Percentiles rank a stretch among this genome's conserved stretches.
phyloP scores from a whole-genome alignment of 2,888 invertebrate species.

The Anagyrus pseudococci region DNA sequence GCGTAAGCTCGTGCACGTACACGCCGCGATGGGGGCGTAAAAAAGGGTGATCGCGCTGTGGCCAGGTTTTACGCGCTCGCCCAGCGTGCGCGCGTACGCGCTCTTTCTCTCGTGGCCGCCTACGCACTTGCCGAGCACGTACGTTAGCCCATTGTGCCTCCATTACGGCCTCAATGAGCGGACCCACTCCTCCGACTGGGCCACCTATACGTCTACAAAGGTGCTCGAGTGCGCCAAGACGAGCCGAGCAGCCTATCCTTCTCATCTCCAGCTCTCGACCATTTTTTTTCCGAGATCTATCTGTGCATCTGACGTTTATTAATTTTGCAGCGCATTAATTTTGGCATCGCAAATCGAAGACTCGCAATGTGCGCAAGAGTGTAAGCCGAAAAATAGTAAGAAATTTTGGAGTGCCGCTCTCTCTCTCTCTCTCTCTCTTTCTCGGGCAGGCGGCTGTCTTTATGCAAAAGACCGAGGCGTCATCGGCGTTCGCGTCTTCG shows the following conservation, averaged over 20 bases:
- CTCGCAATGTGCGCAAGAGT: too few species aligned
- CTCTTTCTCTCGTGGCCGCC: neutral
- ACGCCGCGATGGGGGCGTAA: too few species aligned
- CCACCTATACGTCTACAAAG: neutral
- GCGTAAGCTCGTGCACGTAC: too few species aligned
- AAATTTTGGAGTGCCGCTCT: too few species aligned
- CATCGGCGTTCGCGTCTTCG: too few species aligned
- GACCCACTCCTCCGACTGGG: constrained; percentile 42
- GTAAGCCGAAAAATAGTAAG: too few species aligned
- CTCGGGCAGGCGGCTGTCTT: neutral
- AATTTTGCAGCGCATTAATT: neutral
- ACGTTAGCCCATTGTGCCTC: constrained; percentile 56
- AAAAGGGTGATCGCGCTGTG: too few species aligned
- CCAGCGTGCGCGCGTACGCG: neutral
- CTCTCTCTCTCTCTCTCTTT: neutral
- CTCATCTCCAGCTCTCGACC: neutral
- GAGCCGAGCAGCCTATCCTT: constrained; percentile 11
- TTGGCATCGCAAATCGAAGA: too few species aligned
- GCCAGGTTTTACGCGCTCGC: too few species aligned
- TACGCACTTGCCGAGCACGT: constrained; percentile 26
- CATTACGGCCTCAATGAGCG: constrained; percentile 57
- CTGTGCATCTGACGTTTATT: neutral
- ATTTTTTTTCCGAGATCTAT: neutral
- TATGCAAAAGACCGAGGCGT: too few species aligned
- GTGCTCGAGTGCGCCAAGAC: neutral